Base-by-base conservation (phyloP, 2,113 vertebrate genomes). In the Panthera uncia region DNA sequence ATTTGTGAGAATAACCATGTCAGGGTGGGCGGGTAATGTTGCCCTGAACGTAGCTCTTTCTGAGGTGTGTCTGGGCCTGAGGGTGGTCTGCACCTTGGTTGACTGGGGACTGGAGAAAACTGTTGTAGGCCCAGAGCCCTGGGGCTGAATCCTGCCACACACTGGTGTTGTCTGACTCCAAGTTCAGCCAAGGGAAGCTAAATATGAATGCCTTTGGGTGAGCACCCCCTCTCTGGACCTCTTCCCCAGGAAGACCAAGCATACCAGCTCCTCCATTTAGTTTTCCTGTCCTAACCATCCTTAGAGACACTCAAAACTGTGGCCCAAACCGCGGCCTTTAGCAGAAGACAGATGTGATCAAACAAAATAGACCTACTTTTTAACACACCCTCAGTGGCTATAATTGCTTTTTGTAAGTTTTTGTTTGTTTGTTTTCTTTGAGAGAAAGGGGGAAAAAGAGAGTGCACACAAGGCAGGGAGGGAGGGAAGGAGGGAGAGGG, bases 1-100 rank as follows among this genome's bases (percentile, higher is more conserved):
- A 36, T 69, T 74, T 86, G 69, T 63, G 61, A 73, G 89, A 92
- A 89, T 38, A 80, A 48, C 16, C 50, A 11, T 50, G n/a, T 38
- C 0, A 3, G 3, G 3, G 8, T 38, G 4, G 4, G 3, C 5
- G 19, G 19, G 36, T 9, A n/a, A 31, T 10, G 25, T 13, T 8
- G 8, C 2, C 1, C 31, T 31, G 31, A 41, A 73, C 16, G 7
- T 13, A 66, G 50, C 5, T 52, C 5, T 7, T 31, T 63, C 36
- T 6, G 36, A 25, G 23, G 27, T 1, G 3, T 5, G 33, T 29
- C 68, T 16, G 25, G 55, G 63, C 33, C 38, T 11, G 0, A 7
- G 23, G 74, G 79, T 29, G 48, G 55, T 31, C 23, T 1, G 19
- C 0, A 31, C 41, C 23, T 33, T 15, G 61, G 45, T 19, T 69